A percentile compares a stretch with the other conserved stretches of the same genome.
These are phyloP conservation scores for Galaxias olidus DNA, from an alignment of 2,797 vertebrate species.

Conservation along the genomic window DNA sequence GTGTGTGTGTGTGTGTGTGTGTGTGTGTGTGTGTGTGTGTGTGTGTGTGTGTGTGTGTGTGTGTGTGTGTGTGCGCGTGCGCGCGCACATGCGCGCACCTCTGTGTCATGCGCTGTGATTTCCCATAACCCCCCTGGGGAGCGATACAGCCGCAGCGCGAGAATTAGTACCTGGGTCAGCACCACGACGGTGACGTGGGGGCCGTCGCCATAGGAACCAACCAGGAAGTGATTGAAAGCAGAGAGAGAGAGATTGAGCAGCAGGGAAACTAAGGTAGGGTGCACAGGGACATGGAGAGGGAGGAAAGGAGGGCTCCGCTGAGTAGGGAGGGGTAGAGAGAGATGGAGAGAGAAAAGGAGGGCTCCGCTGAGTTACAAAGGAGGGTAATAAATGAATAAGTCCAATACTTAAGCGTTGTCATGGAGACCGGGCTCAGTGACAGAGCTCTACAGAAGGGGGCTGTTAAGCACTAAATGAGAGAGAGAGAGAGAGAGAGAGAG, in stretches of 20 bases:
- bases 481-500: neutral
- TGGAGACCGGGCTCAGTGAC: no score
- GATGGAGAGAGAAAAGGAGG: no score
- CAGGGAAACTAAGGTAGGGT: neutral
- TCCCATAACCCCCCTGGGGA: constrained; percentile 25
- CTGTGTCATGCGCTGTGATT: neutral
- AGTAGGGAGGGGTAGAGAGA: neutral
- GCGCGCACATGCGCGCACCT: no score
- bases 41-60: constrained; percentile 7
- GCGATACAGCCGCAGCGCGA: constrained; percentile 19
- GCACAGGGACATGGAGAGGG: neutral
- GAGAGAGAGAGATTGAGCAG: constrained; percentile 5
- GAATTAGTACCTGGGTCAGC: constrained; percentile 64
- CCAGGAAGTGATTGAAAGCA: constrained; percentile 44
- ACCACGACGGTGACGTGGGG: constrained; percentile 63
- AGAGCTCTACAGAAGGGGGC: no score
- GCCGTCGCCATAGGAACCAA: constrained; percentile 49
- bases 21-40: constrained; percentile 13
- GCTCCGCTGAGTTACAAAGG: no score
- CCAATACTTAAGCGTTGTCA: no score
- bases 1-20: neutral
- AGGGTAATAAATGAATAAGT: no score
- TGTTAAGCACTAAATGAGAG: no score
- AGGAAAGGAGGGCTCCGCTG: neutral
- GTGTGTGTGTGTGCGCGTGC: constrained; percentile 8